Conservation (phyloP, 2,797 vertebrate genomes). For the Premnoplex brunnescens region DNA sequence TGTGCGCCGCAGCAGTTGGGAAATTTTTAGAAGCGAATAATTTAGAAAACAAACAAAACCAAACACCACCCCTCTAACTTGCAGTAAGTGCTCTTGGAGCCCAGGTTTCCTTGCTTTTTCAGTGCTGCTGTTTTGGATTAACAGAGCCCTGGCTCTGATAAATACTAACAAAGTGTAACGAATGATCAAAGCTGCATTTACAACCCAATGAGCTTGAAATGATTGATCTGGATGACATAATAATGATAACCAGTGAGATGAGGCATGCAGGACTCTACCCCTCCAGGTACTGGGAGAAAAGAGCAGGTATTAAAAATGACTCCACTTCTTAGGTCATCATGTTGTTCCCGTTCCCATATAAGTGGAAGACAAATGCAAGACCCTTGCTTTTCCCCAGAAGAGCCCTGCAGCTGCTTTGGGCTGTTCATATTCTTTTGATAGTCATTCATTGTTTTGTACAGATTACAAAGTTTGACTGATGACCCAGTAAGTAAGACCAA, state of each 20-base stretch:
- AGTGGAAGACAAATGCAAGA: background rate
- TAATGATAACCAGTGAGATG: slow-evolving; percentile 77
- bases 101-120: slow-evolving; percentile 62
- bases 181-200: slow-evolving; percentile 82
- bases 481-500: background rate
- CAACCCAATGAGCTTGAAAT: slow-evolving; percentile 68
- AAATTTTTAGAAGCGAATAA: slow-evolving; percentile 53
- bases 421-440: slow-evolving; percentile 11
- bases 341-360: slow-evolving; percentile 20
- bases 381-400: background rate
- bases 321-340: slow-evolving; percentile 47
- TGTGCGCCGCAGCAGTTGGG: slow-evolving; percentile 27
- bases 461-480: background rate
- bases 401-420: slow-evolving; percentile 36
- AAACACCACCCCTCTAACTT: background rate
- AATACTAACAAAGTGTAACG: slow-evolving; percentile 82
- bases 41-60: slow-evolving; percentile 64
- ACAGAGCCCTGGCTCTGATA: slow-evolving; percentile 77
- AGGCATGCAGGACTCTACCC: slow-evolving; percentile 60
- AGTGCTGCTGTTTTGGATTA: slow-evolving; percentile 79
- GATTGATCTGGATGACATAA: slow-evolving; percentile 81
- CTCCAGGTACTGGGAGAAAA: slow-evolving; percentile 64
- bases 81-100: slow-evolving; percentile 56
- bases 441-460: background rate
- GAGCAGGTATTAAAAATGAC: slow-evolving; percentile 48